Percentiles rank a stretch among this genome's conserved stretches.
Evolutionary conservation across 30 jellyfish, hydroid and myxozoan genomes (phyloP).

Genomic region (Rhopilema esculentum): DNA sequence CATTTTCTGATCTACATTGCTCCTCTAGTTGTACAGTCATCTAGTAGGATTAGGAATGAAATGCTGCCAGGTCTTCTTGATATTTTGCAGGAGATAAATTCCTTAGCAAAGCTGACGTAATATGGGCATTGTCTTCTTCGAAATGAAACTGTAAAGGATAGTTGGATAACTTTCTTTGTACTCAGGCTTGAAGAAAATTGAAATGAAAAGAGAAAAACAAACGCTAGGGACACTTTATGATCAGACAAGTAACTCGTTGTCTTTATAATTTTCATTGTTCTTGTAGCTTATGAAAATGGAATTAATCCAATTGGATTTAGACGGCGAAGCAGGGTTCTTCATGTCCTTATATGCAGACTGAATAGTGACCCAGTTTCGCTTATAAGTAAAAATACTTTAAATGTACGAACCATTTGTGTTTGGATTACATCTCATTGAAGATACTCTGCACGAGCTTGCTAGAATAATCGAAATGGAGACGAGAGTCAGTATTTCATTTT

Average conservation of each 20-base stretch:
- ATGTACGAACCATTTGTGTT: constrained; percentile 19
- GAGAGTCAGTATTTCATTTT: background rate
- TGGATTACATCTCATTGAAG: constrained; percentile 41
- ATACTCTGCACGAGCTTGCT: constrained; percentile 35
- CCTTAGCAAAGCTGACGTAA: no score
- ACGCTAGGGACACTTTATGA: constrained; percentile 30
- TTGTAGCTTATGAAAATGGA: constrained; percentile 45
- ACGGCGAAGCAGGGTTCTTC: constrained; percentile 50
- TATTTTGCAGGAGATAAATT: no score
- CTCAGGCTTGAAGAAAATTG: background rate
- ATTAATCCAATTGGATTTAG: constrained; percentile 67
- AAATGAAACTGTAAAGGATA: background rate
- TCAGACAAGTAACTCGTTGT: constrained; percentile 52
- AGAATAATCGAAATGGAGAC: constrained; percentile 6
- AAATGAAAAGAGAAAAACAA: constrained; percentile 1
- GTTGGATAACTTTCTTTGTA: background rate
- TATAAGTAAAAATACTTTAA: background rate
- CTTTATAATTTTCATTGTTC: constrained; percentile 39
- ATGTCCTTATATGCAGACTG: constrained; percentile 29
- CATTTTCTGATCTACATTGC: no score
- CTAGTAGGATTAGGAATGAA: no score
- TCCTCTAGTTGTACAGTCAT: no score
- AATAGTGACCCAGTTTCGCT: constrained; percentile 71
- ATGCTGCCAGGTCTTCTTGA: no score
- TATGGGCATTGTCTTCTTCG: no score